A percentile compares a stretch with the other conserved stretches of the same genome.
Evolutionary conservation across 37 sponge, comb jelly and placozoan genomes (phyloP).

Genomic region (Axinella damicornis): DNA sequence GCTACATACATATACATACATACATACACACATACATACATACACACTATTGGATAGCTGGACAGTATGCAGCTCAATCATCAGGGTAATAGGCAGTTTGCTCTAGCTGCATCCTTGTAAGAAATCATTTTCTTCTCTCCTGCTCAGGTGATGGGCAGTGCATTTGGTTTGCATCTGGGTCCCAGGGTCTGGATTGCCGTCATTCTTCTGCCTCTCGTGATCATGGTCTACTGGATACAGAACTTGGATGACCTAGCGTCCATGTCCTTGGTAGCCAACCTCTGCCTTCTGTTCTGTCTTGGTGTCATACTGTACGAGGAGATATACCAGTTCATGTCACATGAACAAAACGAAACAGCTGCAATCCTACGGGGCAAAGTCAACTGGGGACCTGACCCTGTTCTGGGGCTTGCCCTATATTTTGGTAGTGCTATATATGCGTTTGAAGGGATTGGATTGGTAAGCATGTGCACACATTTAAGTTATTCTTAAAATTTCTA

Average conservation of each 20-base stretch:
- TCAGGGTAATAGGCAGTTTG: no score
- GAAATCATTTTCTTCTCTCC: no score
- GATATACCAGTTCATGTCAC: not conserved
- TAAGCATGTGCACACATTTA: no score
- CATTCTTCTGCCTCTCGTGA: constrained; percentile 60
- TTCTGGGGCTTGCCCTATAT: constrained; percentile 59
- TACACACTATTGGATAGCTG: no score
- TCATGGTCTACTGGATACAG: constrained; percentile 82
- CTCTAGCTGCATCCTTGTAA: no score
- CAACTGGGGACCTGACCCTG: not conserved
- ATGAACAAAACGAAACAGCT: not conserved
- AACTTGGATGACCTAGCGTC: constrained; percentile 81
- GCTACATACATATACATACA: no score
- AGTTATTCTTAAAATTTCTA: no score
- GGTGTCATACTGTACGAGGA: constrained; percentile 64
- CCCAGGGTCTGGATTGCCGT: constrained; percentile 58
- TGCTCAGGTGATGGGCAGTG: constrained; percentile 39
- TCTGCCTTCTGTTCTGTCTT: constrained; percentile 73
- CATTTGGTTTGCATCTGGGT: constrained; percentile 24
- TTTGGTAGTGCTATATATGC: constrained; percentile 87
- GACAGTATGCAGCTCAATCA: no score
- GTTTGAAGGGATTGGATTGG: constrained; percentile 89
- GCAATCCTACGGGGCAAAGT: no score
- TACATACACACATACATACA: no score
- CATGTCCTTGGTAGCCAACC: constrained; percentile 85